phyloP scores from a whole-genome alignment of 2,888 invertebrate species.

The Eilema sororculum region DNA sequence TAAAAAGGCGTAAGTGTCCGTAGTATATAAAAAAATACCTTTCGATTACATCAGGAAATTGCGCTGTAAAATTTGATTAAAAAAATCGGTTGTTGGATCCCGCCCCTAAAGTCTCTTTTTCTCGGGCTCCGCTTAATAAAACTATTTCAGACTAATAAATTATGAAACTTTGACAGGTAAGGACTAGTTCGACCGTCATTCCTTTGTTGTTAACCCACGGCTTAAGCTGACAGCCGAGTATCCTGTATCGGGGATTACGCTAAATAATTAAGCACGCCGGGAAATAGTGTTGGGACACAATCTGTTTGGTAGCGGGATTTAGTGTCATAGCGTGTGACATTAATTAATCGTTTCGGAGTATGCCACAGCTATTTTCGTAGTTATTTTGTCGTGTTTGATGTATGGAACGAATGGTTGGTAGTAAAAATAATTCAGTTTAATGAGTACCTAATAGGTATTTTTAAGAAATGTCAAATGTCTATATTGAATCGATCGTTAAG shows the following conservation, averaged over 20 bases:
- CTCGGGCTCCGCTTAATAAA: slow-evolving; percentile 25
- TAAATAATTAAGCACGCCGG: slow-evolving; percentile 51
- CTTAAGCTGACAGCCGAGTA: slow-evolving; percentile 36
- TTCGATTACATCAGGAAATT: too few species aligned
- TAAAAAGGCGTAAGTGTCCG: too few species aligned
- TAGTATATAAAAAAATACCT: neutral
- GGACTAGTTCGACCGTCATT: slow-evolving; percentile 37
- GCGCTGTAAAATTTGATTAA: too few species aligned
- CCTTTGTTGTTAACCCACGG: slow-evolving; percentile 40
- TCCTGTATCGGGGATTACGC: slow-evolving; percentile 48
- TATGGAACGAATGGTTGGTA: neutral
- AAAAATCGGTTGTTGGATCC: neutral
- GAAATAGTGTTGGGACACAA: slow-evolving; percentile 40
- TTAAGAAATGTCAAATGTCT: neutral
- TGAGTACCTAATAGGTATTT: neutral
- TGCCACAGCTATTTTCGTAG: neutral
- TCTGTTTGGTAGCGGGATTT: slow-evolving; percentile 18
- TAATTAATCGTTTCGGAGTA: slow-evolving; percentile 16
- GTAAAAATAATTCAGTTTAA: neutral
- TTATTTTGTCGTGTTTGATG: neutral
- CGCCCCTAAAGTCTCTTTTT: slow-evolving; percentile 4
- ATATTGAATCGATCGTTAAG: neutral
- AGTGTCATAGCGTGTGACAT: slow-evolving; percentile 11
- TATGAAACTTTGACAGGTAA: slow-evolving; percentile 45
- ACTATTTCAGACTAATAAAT: slow-evolving; percentile 46